Conservation (phyloP, 2,113 vertebrate species). For the Donacobius atricapilla region DNA sequence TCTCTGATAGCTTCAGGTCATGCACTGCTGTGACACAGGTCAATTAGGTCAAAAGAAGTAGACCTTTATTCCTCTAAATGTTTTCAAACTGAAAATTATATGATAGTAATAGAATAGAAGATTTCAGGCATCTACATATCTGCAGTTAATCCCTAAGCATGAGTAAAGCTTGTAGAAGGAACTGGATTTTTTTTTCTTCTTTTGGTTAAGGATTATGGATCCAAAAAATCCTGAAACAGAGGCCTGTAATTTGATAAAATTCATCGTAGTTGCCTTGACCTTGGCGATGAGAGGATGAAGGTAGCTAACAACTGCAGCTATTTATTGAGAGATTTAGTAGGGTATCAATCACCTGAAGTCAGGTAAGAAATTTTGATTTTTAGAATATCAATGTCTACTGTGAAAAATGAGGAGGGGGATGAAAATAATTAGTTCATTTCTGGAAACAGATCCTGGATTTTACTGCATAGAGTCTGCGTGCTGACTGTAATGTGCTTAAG, state of each 20-base stretch:
- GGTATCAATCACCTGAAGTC: background rate
- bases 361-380: background rate
- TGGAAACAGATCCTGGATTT: background rate
- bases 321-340: background rate
- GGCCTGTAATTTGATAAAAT: background rate
- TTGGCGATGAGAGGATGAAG: background rate
- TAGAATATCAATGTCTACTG: background rate
- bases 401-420: background rate
- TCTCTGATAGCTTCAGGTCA: background rate
- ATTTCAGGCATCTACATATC: background rate
- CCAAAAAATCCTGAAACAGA: background rate
- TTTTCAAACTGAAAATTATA: background rate
- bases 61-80: background rate
- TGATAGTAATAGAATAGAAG: background rate
- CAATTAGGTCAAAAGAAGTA: background rate
- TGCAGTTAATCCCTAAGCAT: background rate
- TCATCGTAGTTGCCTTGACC: background rate
- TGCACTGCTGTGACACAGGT: background rate
- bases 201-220: background rate
- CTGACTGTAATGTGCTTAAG: background rate
- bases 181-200: background rate
- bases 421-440: background rate
- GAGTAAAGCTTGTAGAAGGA: background rate
- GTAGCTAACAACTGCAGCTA: background rate
- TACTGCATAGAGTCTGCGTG: background rate